Conservation (phyloP, 2,888 invertebrate genomes). For the Theretra japonica region DNA sequence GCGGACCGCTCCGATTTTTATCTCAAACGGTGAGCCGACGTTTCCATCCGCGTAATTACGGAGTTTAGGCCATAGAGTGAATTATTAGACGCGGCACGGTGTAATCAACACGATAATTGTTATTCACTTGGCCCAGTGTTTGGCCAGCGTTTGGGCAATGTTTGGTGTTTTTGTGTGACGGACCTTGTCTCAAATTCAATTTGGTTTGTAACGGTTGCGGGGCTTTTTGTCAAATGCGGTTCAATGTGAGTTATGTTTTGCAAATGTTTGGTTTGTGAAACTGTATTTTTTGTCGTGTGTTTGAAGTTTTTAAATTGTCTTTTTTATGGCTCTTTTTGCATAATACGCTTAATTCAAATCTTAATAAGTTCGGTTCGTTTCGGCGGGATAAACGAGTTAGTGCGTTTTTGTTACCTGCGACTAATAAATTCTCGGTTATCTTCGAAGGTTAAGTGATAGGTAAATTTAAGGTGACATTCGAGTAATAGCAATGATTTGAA, state of each 20-base stretch:
- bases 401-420: background rate
- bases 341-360: too few species aligned
- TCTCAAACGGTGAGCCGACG: constrained; percentile 81
- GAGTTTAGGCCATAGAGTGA: constrained; percentile 81
- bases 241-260: background rate
- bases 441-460: background rate
- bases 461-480: background rate
- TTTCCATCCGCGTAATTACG: constrained; percentile 81
- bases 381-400: too few species aligned
- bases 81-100: constrained; percentile 78
- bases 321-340: too few species aligned
- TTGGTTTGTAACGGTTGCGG: constrained; percentile 60
- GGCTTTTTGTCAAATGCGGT: constrained; percentile 43
- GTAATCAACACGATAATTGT: constrained; percentile 82
- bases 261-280: constrained; percentile 6
- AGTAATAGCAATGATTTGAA: too few species aligned
- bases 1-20: constrained; percentile 70
- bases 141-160: constrained; percentile 64
- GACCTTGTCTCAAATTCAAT: constrained; percentile 66
- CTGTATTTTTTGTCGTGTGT: background rate
- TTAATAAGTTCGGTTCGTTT: too few species aligned
- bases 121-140: constrained; percentile 68
- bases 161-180: constrained; percentile 56
- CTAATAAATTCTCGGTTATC: background rate
- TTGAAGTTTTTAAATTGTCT: background rate